Conservation (phyloP, 2,797 vertebrate species). For the Chrysolophus pictus region DNA sequence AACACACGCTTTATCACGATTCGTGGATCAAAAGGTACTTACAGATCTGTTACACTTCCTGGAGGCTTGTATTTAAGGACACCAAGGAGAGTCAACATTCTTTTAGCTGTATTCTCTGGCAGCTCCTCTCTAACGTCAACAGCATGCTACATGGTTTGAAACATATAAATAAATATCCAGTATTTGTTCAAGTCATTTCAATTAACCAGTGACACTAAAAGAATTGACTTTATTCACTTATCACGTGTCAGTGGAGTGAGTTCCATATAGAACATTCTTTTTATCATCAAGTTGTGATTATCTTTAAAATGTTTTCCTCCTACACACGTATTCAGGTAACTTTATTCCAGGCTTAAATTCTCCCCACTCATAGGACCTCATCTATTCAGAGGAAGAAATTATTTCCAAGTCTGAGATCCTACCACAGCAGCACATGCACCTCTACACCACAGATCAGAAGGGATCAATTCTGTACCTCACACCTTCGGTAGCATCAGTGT, state of each 20-base stretch:
- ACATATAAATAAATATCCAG: background rate
- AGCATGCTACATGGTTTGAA: conserved; percentile 83
- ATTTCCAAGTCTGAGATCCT: background rate
- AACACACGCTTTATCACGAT: background rate
- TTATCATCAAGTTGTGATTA: background rate
- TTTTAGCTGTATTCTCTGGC: conserved; percentile 94
- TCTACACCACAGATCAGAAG: background rate
- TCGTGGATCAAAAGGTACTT: conserved; percentile 71
- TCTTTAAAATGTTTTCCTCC: background rate
- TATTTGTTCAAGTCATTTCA: background rate
- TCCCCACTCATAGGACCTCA: background rate
- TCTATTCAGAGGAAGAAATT: background rate
- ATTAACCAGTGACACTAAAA: background rate
- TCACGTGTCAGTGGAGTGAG: background rate
- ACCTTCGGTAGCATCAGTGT: background rate
- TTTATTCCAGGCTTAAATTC: background rate
- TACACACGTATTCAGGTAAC: background rate
- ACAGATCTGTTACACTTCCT: conserved; percentile 88
- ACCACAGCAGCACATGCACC: background rate
- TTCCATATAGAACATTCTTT: background rate
- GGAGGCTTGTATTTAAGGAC: conserved; percentile 96
- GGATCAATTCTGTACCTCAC: background rate
- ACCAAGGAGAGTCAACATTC: conserved; percentile 90
- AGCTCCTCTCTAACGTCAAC: conserved; percentile 96
- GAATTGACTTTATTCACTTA: background rate